Evolutionary conservation across 2,888 invertebrate genomes (phyloP).

Genomic region (Orthonevra nobilis): DNA sequence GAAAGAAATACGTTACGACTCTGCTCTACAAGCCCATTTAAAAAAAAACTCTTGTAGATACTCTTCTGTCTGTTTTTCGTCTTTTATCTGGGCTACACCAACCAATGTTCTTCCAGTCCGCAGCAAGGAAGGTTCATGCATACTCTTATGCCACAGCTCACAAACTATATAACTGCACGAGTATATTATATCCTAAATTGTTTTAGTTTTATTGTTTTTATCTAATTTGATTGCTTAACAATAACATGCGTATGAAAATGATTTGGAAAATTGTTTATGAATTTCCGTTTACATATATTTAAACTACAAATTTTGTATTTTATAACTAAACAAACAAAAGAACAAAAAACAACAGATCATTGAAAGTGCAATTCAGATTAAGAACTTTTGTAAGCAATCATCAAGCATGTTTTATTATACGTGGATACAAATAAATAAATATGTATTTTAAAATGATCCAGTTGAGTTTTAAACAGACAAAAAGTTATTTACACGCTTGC

Average conservation of each 20-base stretch:
- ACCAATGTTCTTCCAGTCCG: constrained; percentile 23
- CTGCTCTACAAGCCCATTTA: constrained; percentile 98
- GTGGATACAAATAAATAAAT: constrained; percentile 22
- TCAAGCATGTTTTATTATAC: constrained; percentile 43
- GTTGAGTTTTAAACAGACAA: too few relatives aligned
- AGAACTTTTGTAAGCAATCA: too few relatives aligned
- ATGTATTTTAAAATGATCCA: constrained; percentile 45
- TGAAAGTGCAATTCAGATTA: constrained; percentile 35
- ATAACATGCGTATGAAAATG: too few relatives aligned
- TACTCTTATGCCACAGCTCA: constrained; percentile 10
- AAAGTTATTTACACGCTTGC: too few relatives aligned
- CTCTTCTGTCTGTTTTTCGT: not conserved
- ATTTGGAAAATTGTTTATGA: too few relatives aligned
- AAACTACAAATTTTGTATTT: constrained; percentile 18
- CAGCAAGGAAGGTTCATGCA: constrained; percentile 16
- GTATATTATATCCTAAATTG: constrained; percentile 14
- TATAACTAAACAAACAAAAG: constrained; percentile 12
- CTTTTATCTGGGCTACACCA: constrained; percentile 19
- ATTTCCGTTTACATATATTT: constrained; percentile 3
- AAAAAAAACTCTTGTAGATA: constrained; percentile 18
- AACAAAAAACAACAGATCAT: too few relatives aligned
- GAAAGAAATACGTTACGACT: constrained; percentile 99
- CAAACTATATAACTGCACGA: constrained; percentile 17
- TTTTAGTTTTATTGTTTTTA: not conserved
- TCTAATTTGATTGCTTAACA: constrained; percentile 7